Base-by-base conservation (phyloP, 2,113 vertebrate species). In the Nerophis ophidion region DNA sequence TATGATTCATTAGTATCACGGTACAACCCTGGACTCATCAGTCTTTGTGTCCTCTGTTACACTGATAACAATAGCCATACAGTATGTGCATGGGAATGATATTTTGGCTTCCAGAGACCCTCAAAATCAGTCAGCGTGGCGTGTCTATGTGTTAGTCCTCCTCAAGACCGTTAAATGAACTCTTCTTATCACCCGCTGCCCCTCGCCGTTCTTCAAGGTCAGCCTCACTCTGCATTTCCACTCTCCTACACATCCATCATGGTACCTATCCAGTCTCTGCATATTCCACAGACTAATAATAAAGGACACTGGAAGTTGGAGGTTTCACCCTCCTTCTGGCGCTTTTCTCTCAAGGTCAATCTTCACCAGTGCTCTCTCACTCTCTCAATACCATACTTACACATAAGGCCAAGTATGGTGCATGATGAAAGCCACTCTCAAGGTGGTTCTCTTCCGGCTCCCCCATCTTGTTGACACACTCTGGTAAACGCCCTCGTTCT, bases 81-180 rank as follows among this genome's bases (percentile, higher is more conserved):
- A 0, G 42, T 36, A 12, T 48, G 19, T 54, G 33, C 36, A 2
- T n/a, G 8, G 6, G 17, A 50, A 50, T 9, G 19, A 1, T 19
- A 51, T 12, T 26, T 51, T 10, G 16, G 17, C 19, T 19, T 50
- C 14, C 14, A n/a, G 46, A 15, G 46, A 47, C 11, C 46, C 46
- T 67, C 71, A 74, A 84, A 86, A 87, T 89, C 86, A 84, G 63
- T 88, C 80, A 86, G 65, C 76, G 63, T 65, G 45, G 63, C 68
- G 76, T 70, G 75, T 82, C 84, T 73, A 56, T 79, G 74, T 64
- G 63, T 49, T 49, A 4, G 70, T 74, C 59, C 72, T 80, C 62
- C 68, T 69, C 68, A 72, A 75, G 55, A 61, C 61, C 34, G 78
- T 65, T 76, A 60, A 79, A 79, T 66, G 73, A 77, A 65, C 77